Evolutionary conservation across 2,797 vertebrate species (phyloP), one percentile per base, ranked within the genome.

Genomic region (Lates japonicus): DNA sequence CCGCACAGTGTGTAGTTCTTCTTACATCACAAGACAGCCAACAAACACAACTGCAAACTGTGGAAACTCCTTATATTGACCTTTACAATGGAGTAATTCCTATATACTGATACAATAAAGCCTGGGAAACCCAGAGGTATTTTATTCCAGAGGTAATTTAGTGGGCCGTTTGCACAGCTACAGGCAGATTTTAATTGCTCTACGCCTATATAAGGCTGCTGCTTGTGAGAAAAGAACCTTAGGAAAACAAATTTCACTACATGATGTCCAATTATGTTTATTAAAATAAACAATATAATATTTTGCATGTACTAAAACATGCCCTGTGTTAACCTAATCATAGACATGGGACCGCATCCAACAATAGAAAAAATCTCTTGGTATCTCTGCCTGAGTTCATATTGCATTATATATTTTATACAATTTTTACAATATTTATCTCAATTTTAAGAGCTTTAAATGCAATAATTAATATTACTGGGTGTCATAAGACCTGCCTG

Each of bases 91-190:
- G 19, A 81, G 49, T 48, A 39, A 74, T 72, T 76, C 49, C 70
- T 76, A 87, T 78, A 29, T 60, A 80, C n/a, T 57, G 62, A 78
- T 52, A 69, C 61, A 81, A 72, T 83, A 68, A 90, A 78, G 72
- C n/a, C 5, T 0, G 42, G 16, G 14, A 76, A 64, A 71, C 71
- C 55, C 48, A 29, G 29, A 55, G 37, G 63, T 59, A 39, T 70
- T 84, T 76, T 68, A 17, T 70, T 82, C 14, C 62, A 69, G 61
- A 54, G 29, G 68, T 85, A 54, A 75, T 86, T 83, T 67, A 51
- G 12, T 63, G 35, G 42, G 16, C n/a, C 19, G 25, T 37, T 49
- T 63, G 41, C 74, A 75, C 7, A 1, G 59, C 61, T 61, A 75
- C 19, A 65, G 33, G 61, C 37, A 64, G 20, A 68, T 64, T 85